Evolutionary conservation across 2,888 invertebrate genomes (phyloP).

Genomic region (Drosophila melanosoma): DNA sequence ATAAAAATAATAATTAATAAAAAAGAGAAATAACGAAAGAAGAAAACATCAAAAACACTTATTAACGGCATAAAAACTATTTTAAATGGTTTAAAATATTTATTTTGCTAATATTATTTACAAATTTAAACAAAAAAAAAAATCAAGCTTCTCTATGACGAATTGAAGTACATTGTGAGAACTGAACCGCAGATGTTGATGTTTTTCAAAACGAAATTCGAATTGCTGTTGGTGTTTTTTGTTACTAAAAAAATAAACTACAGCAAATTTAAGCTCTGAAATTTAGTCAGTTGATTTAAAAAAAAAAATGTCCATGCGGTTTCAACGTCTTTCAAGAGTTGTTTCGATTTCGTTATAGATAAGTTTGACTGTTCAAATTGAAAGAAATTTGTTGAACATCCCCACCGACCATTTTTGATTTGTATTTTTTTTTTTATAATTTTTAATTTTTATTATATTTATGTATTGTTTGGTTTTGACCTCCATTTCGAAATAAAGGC

Average conservation of each 20-base stretch:
- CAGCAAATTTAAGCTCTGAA: not conserved
- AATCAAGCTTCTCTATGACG: constrained; percentile 9
- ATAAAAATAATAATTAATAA: constrained; percentile 21
- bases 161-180: not conserved
- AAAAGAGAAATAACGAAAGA: constrained; percentile 5
- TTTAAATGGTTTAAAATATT: constrained; percentile 25
- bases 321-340: not conserved
- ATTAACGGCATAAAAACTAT: constrained; percentile 28
- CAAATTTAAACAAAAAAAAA: constrained; percentile 3
- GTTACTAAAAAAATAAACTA: not conserved
- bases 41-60: not conserved
- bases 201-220: not conserved
- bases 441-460: constrained; percentile 13
- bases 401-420: constrained; percentile 73
- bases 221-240: not conserved
- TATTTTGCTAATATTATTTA: constrained; percentile 16
- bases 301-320: not conserved
- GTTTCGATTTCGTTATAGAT: constrained; percentile 6
- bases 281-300: not conserved
- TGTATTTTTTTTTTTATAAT: constrained; percentile 16
- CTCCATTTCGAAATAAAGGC: constrained; percentile 30
- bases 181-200: not conserved
- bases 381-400: constrained; percentile 65
- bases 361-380: not conserved
- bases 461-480: constrained; percentile 8